Base-by-base conservation (phyloP, 92 coral and sea anemone genomes). In the Phenganax subtilis region DNA sequence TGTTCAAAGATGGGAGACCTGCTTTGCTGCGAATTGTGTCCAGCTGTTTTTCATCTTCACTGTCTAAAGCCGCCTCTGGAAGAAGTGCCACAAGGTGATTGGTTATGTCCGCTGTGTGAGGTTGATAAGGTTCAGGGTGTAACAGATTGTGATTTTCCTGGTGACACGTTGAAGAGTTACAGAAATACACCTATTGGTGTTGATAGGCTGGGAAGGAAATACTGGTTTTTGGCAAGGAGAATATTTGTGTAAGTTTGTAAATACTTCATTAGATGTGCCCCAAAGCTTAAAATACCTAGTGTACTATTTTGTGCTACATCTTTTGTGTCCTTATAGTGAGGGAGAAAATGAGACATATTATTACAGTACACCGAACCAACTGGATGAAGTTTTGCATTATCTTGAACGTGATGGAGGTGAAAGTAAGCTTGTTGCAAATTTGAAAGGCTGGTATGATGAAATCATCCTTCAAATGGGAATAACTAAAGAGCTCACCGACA, bases 41-140 rank as follows among this genome's bases (percentile, higher is more conserved):
- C 98, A 30, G 97, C 97, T 0, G 98, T 94, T 37, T 94, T 90
- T 89, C 98, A 94, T 59, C 97, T 94, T 76, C 97, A 92, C 87
- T 94, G 98, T 80, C 89, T 94, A 27, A 94, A 94, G 62, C 98
- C 98, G 20, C 92, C 98, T 87, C 81, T 94, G 54, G 98, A 94
- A 94, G 88, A 87, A 74, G 98, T 94, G 30, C 98, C 98, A 2
- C 96, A 90, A 25, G 98, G 98, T 74, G 98, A 94, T 90, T 94
- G 98, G 98, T 83, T 92, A 61, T 94, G 98, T 78, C 98, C 98
- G 77, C 89, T 94, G 90, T 94, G 98, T 84, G 92, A 90, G 85
- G 85, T 80, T 20, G 92, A 94, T 88, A 90, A 86, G 52, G 87
- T 94, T 47, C 90, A 89, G 87, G 98, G 98, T 81, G 98, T 94